Conservation (phyloP, 2,797 vertebrate genomes). For the Micrastur ruficollis region DNA sequence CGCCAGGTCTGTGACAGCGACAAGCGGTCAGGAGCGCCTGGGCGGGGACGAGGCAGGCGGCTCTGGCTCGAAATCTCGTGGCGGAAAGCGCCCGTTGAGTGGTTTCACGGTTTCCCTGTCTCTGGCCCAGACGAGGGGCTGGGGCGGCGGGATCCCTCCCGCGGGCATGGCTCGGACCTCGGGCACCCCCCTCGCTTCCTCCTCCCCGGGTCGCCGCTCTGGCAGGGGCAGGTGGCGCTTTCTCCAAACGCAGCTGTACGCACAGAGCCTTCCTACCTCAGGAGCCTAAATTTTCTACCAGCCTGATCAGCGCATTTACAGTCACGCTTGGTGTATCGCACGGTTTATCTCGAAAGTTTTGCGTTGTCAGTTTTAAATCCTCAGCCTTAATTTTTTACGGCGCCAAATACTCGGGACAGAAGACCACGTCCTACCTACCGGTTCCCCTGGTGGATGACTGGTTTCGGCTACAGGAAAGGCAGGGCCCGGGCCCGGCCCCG, state of each 20-base stretch:
- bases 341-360: background rate
- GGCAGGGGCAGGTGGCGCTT: background rate
- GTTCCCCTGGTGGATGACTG: background rate
- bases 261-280: background rate
- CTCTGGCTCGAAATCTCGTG: background rate
- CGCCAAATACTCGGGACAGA: accelerated
- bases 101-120: background rate
- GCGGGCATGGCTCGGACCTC: background rate
- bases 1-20: background rate
- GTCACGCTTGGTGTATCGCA: accelerated
- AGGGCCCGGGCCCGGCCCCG: accelerated
- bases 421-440: accelerated
- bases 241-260: background rate
- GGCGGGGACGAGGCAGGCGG: background rate
- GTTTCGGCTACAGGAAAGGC: background rate
- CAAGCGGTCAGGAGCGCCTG: accelerated
- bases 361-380: background rate
- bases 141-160: background rate
- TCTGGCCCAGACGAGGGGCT: background rate
- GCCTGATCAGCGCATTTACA: accelerated
- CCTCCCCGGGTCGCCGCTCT: no score
- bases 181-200: accelerated
- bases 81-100: accelerated
- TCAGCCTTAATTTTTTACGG: background rate
- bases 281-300: background rate